A percentile compares a stretch with the other conserved stretches of the same genome.
phyloP scores from a whole-genome alignment of 2,797 vertebrate genomes.

The Pterois miles region DNA sequence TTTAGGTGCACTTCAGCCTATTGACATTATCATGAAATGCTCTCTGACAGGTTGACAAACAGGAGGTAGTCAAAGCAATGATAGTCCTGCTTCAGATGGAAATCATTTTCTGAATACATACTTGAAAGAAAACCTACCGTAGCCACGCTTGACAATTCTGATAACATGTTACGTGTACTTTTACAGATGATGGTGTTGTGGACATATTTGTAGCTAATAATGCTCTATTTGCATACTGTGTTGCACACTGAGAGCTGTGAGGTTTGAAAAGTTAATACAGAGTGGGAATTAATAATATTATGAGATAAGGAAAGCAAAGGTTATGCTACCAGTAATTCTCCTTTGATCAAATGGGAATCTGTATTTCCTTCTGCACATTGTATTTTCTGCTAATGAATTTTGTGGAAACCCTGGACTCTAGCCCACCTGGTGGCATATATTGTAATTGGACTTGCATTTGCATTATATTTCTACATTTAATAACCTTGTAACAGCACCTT shows the following conservation, averaged over 20 bases:
- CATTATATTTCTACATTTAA: too few relatives aligned
- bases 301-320: not conserved
- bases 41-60: not conserved
- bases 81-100: conserved; percentile 4
- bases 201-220: not conserved
- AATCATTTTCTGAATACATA: not conserved
- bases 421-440: too few relatives aligned
- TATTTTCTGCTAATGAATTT: not conserved
- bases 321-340: not conserved
- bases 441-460: too few relatives aligned
- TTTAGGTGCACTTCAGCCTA: not conserved
- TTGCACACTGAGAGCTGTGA: not conserved
- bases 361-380: not conserved
- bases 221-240: not conserved
- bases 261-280: not conserved
- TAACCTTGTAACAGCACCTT: too few relatives aligned
- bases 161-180: not conserved
- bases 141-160: not conserved
- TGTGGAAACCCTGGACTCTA: not conserved
- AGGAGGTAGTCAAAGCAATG: not conserved
- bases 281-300: not conserved
- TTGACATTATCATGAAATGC: not conserved
- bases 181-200: not conserved
- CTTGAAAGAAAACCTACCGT: not conserved
- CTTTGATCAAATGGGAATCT: not conserved